Base-by-base conservation (phyloP, 37 sponge, comb jelly and placozoan species). In the Lycopodina hypogea region DNA sequence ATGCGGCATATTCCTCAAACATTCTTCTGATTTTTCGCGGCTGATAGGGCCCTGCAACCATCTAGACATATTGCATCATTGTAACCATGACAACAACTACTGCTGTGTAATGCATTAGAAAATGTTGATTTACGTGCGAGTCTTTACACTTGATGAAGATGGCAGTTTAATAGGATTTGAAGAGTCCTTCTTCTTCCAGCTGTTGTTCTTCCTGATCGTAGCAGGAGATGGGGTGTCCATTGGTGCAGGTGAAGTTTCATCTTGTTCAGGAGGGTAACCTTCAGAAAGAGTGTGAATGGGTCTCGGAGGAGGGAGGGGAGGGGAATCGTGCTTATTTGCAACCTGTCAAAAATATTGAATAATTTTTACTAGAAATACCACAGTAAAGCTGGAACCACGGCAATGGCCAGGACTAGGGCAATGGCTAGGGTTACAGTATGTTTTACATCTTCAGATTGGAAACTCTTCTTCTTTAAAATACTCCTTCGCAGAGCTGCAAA, bases 21-120 rank as follows among this genome's bases (percentile, higher is more conserved):
- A 22, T 6, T 38, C 19, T 56, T 84, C 84, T 6, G 84, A 77
- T 18, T 36, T 32, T 3, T 69, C 78, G 11, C 84, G 69, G 9
- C 70, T 69, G 7, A 84, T 32, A 30, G 39, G 76, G 4, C 84
- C 77, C 36, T 74, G 77, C 24, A 52, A 77, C 84, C 84, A 84
- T 19, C 84, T 84, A 42, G 14, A 11, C 2, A 39, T 21, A n/a
- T n/a, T n/a, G n/a, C n/a, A 59, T 1, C 30, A 68, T 60, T 17
- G 23, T 17, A 53, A 12, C 12, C 55, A 53, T 19, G 17, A 53
- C 17, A 53, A 19, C 17, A 53, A 53, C 17, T 53, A 53, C 17
- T 19, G 17, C 17, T 53, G 17, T 53, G 17, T 53, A 53, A 19
- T 12, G 12, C 12, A 53, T 19, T 17, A 53, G 17, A 12, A 53